Evolutionary conservation across 2,888 invertebrate species (phyloP).

Genomic region (Blera fallax): DNA sequence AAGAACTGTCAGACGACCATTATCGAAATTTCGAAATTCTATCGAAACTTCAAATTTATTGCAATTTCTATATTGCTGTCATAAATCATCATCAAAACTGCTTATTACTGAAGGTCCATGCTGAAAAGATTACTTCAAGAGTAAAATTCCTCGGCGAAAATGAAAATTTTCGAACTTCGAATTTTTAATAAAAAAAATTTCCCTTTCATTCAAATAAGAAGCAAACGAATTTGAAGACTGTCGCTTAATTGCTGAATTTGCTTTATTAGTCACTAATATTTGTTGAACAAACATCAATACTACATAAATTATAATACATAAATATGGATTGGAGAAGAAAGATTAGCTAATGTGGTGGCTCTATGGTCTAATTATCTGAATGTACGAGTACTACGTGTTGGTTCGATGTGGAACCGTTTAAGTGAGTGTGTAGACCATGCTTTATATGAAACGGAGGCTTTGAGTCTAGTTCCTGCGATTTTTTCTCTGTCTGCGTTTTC

Average conservation of each 20-base stretch:
- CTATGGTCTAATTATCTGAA: neutral
- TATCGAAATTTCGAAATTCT: neutral
- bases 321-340: conserved; percentile 15
- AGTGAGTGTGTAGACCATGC: neutral
- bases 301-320: conserved; percentile 20
- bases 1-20: neutral
- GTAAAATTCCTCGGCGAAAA: too few species aligned
- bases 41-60: too few species aligned
- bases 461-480: neutral
- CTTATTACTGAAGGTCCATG: too few species aligned
- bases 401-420: neutral
- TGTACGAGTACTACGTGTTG: neutral
- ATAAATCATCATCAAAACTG: too few species aligned
- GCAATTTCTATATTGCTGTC: too few species aligned
- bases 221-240: conserved; percentile 17
- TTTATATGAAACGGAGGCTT: neutral
- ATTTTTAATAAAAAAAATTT: neutral
- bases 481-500: neutral
- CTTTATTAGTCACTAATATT: conserved; percentile 41
- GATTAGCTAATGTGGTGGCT: neutral
- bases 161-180: too few species aligned
- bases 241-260: conserved; percentile 48
- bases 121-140: too few species aligned
- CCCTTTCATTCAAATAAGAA: neutral
- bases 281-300: conserved; percentile 25